A percentile compares a stretch with the other conserved stretches of the same genome.
Conservation (phyloP, 2,113 vertebrate species). For the Atrichornis clamosus region DNA sequence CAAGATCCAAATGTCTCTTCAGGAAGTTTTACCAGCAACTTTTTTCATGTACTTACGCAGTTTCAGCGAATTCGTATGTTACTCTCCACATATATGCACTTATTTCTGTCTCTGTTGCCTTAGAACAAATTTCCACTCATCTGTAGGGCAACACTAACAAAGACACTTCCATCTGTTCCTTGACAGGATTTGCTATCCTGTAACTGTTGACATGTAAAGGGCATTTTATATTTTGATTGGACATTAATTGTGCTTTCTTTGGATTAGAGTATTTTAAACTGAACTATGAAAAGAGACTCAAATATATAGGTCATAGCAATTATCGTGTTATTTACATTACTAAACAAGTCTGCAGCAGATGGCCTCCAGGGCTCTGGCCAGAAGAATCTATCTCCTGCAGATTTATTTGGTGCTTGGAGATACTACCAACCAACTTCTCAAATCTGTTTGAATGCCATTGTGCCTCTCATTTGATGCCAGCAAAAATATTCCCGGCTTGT, state of each 20-base stretch:
- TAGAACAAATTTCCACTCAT: conserved; percentile 46
- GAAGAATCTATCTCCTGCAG: conserved; percentile 48
- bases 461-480: conserved; percentile 33
- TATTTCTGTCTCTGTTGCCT: conserved; percentile 1
- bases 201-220: conserved; percentile 44
- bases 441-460: neutral
- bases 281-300: conserved; percentile 43
- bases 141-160: conserved; percentile 49
- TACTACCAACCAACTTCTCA: conserved; percentile 45
- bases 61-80: neutral
- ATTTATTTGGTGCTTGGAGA: conserved; percentile 57
- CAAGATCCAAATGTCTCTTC: conserved; percentile 46
- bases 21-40: conserved; percentile 24
- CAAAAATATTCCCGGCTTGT: conserved; percentile 37
- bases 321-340: conserved; percentile 60
- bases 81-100: neutral
- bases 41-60: conserved; percentile 1
- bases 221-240: conserved; percentile 66
- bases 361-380: conserved; percentile 17
- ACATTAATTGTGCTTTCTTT: conserved; percentile 56
- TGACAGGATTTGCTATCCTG: neutral
- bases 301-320: conserved; percentile 59
- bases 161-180: conserved; percentile 45
- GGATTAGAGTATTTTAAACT: conserved; percentile 53
- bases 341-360: conserved; percentile 46